Conservation (phyloP, 1,140 invertebrate genomes). For the Eufriesea mexicana region DNA sequence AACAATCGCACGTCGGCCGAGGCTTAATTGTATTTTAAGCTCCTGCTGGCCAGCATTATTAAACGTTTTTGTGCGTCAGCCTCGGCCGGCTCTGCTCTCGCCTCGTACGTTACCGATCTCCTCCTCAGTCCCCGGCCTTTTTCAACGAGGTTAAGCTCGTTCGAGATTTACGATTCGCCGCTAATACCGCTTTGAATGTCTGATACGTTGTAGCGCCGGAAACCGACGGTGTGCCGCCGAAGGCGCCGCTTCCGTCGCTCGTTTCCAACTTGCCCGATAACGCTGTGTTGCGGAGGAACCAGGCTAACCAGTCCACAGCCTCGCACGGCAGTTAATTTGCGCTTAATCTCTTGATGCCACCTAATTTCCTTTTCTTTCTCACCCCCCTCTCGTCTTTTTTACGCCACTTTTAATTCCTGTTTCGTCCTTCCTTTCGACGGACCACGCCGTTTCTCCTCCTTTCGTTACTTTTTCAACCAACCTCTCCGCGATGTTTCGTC, state of each 20-base stretch:
- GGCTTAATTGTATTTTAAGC: conserved; percentile 44
- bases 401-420: background rate
- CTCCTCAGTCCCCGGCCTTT: conserved; percentile 2
- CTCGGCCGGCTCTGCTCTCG: background rate
- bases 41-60: conserved; percentile 40
- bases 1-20: conserved; percentile 17
- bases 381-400: no score
- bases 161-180: conserved; percentile 56
- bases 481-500: background rate
- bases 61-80: conserved; percentile 42
- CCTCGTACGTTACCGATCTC: conserved; percentile 45
- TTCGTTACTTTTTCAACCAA: background rate
- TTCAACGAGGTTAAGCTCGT: conserved; percentile 50
- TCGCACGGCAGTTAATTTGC: conserved; percentile 49
- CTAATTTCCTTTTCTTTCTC: conserved; percentile 43
- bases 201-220: conserved; percentile 59
- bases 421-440: no score
- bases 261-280: conserved; percentile 57
- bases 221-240: conserved; percentile 39
- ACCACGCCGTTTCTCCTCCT: no score
- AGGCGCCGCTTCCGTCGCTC: conserved; percentile 36
- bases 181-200: conserved; percentile 64
- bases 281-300: conserved; percentile 49
- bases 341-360: conserved; percentile 56
- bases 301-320: conserved; percentile 3